Evolutionary conservation across 2,797 vertebrate species (phyloP).

Genomic region (Anguilla obscura): DNA sequence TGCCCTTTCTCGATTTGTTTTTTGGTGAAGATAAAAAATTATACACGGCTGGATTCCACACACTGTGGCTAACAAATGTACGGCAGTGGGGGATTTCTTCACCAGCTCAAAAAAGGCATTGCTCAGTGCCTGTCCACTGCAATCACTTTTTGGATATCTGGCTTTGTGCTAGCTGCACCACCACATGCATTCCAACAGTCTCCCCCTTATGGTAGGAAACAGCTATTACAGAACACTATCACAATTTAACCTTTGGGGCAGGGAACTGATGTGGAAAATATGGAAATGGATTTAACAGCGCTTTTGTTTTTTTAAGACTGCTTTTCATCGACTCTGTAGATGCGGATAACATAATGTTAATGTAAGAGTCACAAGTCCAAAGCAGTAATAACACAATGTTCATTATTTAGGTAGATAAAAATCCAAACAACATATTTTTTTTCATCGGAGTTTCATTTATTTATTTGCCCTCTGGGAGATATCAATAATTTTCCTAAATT

Average conservation of each 20-base stretch:
- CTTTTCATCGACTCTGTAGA: neutral
- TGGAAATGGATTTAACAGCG: neutral
- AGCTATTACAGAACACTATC: neutral
- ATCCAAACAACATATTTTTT: neutral
- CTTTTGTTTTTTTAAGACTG: neutral
- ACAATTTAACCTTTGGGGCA: neutral
- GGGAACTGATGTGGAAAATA: neutral
- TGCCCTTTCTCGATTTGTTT: neutral
- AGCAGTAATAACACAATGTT: neutral
- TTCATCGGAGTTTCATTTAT: neutral
- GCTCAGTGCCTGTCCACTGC: neutral
- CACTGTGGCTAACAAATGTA: constrained; percentile 20
- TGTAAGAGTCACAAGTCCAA: neutral
- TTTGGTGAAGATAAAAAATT: constrained; percentile 7
- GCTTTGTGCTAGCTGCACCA: constrained; percentile 4
- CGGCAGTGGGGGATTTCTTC: constrained; percentile 6
- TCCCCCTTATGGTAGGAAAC: constrained; percentile 14
- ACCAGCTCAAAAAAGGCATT: neutral
- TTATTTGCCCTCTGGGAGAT: no score
- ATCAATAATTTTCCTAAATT: neutral
- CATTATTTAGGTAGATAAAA: neutral
- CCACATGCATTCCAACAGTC: constrained; percentile 10
- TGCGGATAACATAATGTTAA: neutral
- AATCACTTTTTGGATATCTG: neutral
- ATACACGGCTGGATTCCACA: constrained; percentile 9